Evolutionary conservation across 2,113 vertebrate species (phyloP).

Genomic region (Prietella phreatophila): DNA sequence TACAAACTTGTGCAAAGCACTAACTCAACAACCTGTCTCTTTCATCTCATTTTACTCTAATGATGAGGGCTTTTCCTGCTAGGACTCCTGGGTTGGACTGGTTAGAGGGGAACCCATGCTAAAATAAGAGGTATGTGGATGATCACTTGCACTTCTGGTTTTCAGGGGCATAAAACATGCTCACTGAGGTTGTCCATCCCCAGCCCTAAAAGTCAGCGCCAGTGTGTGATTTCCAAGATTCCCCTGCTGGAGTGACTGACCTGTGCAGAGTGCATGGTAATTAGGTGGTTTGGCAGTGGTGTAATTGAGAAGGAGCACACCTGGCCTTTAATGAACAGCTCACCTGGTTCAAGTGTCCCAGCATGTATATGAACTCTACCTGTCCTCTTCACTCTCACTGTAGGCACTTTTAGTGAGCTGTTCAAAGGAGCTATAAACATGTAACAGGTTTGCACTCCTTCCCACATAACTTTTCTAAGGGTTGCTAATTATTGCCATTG

Average conservation of each 20-base stretch:
- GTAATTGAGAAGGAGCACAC: slow-evolving; percentile 59
- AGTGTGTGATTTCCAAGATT: slow-evolving; percentile 67
- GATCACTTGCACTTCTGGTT: slow-evolving; percentile 66
- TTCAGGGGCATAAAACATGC: slow-evolving; percentile 47
- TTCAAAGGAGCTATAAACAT: slow-evolving; percentile 42
- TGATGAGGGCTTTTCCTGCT: slow-evolving; percentile 35
- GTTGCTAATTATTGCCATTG: slow-evolving; percentile 21
- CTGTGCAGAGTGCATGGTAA: slow-evolving; percentile 46
- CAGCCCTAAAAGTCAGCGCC: slow-evolving; percentile 11
- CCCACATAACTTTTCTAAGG: slow-evolving; percentile 12
- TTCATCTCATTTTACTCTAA: slow-evolving; percentile 23
- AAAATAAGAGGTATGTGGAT: slow-evolving; percentile 48
- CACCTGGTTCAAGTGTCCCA: slow-evolving; percentile 65
- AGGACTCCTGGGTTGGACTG: slow-evolving; percentile 4
- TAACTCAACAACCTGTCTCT: background rate
- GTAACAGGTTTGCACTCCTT: slow-evolving; percentile 31
- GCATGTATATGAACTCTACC: background rate
- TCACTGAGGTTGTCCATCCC: slow-evolving; percentile 34
- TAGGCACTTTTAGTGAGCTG: slow-evolving; percentile 15
- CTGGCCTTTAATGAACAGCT: slow-evolving; percentile 63
- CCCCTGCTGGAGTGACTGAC: slow-evolving; percentile 54
- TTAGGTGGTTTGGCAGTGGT: slow-evolving; percentile 52
- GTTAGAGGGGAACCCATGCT: slow-evolving; percentile 9
- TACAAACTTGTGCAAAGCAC: background rate
- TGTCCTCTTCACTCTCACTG: slow-evolving; percentile 40